Evolutionary conservation across 1,140 invertebrate species (phyloP).

Genomic region (Neelides sp.): DNA sequence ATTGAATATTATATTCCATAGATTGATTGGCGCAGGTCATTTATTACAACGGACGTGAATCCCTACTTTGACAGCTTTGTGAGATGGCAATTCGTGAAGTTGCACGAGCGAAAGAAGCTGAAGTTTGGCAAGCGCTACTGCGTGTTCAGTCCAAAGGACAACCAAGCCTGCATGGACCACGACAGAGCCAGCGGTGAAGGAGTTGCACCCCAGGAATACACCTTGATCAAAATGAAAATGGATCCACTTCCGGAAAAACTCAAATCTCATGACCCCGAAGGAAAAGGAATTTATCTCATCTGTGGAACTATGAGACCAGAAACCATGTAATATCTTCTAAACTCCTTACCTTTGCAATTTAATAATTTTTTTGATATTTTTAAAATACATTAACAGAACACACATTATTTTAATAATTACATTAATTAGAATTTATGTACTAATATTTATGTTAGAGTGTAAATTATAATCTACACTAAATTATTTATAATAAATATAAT

Average conservation of each 20-base stretch:
- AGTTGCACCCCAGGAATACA: conserved; percentile 96
- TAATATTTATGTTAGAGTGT: no score
- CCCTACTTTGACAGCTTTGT: conserved; percentile 97
- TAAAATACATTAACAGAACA: no score
- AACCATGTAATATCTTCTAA: conserved; percentile 72
- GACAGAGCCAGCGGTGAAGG: conserved; percentile 89
- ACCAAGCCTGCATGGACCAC: conserved; percentile 99
- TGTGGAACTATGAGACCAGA: conserved; percentile 96
- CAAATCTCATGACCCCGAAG: conserved; percentile 37
- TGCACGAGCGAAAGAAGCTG: conserved; percentile 80
- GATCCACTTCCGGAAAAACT: conserved; percentile 61
- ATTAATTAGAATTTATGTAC: no score
- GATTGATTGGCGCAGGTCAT: conserved; percentile 92
- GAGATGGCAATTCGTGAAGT: conserved; percentile 83
- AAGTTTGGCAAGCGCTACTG: conserved; percentile 96
- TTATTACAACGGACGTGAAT: conserved; percentile 97
- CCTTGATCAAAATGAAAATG: conserved; percentile 87
- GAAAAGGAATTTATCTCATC: conserved; percentile 58
- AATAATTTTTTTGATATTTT: no score
- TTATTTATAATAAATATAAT: no score
- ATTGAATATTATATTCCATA: conserved; percentile 35
- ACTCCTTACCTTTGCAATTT: no score
- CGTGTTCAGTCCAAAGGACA: conserved; percentile 90
- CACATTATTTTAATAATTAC: no score
- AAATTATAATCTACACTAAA: no score